Conservation (phyloP, 2,113 vertebrate species). For the Channa argus region DNA sequence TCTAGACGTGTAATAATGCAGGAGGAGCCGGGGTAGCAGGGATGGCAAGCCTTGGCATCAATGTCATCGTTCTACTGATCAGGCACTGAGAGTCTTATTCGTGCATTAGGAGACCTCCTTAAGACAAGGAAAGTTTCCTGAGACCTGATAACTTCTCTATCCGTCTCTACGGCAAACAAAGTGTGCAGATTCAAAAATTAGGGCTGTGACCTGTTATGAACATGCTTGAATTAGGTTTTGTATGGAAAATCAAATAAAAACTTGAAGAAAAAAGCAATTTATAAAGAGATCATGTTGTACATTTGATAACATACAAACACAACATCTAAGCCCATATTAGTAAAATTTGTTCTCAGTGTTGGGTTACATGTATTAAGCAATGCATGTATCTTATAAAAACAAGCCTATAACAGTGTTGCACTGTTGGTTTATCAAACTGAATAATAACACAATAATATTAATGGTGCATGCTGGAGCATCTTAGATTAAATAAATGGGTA, state of each 20-base stretch:
- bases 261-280: too few species aligned
- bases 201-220: constrained; percentile 21
- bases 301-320: too few species aligned
- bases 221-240: constrained; percentile 16
- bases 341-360: too few species aligned
- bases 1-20: constrained; percentile 73
- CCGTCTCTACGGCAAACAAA: constrained; percentile 31
- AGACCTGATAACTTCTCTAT: constrained; percentile 45
- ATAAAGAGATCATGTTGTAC: too few species aligned
- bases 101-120: constrained; percentile 63
- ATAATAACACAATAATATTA: too few species aligned
- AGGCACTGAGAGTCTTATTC: constrained; percentile 53
- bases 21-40: constrained; percentile 41
- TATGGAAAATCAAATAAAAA: background rate
- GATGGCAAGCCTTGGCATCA: constrained; percentile 59
- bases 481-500: background rate
- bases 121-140: constrained; percentile 47
- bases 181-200: constrained; percentile 41
- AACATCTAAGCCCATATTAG: too few species aligned
- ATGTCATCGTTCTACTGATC: constrained; percentile 75
- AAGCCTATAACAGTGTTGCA: too few species aligned
- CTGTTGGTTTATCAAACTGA: too few species aligned
- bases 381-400: too few species aligned
- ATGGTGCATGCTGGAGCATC: too few species aligned
- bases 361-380: too few species aligned